Base-by-base conservation (phyloP, 2,113 vertebrate genomes). In the Picathartes gymnocephalus region DNA sequence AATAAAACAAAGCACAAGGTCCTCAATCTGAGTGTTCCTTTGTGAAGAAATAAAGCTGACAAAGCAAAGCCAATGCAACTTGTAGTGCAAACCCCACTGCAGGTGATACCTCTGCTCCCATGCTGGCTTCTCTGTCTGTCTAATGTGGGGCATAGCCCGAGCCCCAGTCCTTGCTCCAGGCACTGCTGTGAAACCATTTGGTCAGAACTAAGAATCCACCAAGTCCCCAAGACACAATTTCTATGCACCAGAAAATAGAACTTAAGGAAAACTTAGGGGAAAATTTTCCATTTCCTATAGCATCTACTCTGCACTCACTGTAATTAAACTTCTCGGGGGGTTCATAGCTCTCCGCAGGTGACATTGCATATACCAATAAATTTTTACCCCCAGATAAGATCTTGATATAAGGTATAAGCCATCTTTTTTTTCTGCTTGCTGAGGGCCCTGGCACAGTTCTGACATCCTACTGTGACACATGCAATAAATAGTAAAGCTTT, bases 231-330 rank as follows among this genome's bases (percentile, higher is more conserved):
- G 47, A 13, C 33, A 66, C 20, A 2, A 12, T 58, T 66, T 73
- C 65, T 65, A 15, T 7, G 39, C 39, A 21, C 21, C 39, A 86
- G 61, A 58, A 87, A 19, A 25, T 3, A 11, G 7, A 21, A 50
- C 8, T 72, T 58, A 5, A 0, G 2, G 48, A 86, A 89, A 57
- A 68, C 5, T 37, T 50, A 7, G 0, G 0, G 28, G 16, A 80
- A 79, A 50, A 0, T 2, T 64, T 79, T 44, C 28, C 0, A 1
- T 48, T 91, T 74, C 48, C 35, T 25, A 3, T 12, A 35, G 14
- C 23, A 44, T 42, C 65, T 72, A 13, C 45, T 81, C 40, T 39
- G 21, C 33, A n/a, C 16, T 47, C 13, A 8, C 7, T 15, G 10
- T 11, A n/a, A 53, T 66, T 48, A 28, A 79, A 58, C 13, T 76